Conservation (phyloP, 2,113 vertebrate genomes). For the Pterocles orientalis region DNA sequence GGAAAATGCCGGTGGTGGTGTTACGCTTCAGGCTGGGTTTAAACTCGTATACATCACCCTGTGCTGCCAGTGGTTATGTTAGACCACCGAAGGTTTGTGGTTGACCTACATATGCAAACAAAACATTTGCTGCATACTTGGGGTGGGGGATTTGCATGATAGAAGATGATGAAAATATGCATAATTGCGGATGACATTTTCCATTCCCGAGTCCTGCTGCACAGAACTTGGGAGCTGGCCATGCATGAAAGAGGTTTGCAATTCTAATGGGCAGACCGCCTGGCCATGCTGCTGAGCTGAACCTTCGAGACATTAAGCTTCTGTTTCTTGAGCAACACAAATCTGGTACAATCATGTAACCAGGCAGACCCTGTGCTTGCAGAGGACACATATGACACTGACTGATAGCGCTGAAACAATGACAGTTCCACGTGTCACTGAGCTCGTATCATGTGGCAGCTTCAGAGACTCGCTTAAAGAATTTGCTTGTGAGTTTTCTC, state of each 20-base stretch:
- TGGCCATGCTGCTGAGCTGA: background rate
- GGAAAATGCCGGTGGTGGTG: background rate
- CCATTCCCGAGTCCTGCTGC: background rate
- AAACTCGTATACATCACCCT: background rate
- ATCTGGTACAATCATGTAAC: background rate
- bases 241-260: conserved; percentile 48
- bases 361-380: background rate
- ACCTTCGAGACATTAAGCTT: background rate
- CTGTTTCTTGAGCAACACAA: conserved; percentile 11
- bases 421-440: background rate
- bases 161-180: conserved; percentile 47
- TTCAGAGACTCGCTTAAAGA: background rate
- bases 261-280: background rate
- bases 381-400: background rate
- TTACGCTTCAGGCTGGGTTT: background rate
- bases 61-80: background rate
- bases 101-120: conserved; percentile 64
- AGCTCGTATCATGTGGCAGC: background rate
- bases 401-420: background rate
- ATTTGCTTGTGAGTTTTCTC: background rate
- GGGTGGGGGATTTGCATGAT: conserved; percentile 42
- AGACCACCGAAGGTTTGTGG: conserved; percentile 12
- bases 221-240: conserved; percentile 21
- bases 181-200: conserved; percentile 65
- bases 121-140: conserved; percentile 48